Percentiles rank a stretch among this genome's conserved stretches.
Evolutionary conservation across 2,888 invertebrate genomes (phyloP).

Genomic region (Parochlus steinenii): DNA sequence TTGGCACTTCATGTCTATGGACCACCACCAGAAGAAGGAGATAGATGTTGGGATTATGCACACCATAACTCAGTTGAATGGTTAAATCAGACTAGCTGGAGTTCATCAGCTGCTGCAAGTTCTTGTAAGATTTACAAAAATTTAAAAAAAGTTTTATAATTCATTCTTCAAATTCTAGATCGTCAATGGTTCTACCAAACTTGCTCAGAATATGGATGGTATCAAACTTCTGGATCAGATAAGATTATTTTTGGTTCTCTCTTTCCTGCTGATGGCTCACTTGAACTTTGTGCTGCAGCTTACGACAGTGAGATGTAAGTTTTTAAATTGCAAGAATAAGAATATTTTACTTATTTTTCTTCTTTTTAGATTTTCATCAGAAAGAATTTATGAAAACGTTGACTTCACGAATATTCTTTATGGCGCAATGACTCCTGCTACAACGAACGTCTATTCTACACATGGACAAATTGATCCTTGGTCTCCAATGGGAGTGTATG

Average conservation of each 20-base stretch:
- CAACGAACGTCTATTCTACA: slow-evolving; percentile 34
- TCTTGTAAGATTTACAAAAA: slow-evolving; percentile 1
- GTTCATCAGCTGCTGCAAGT: slow-evolving; percentile 1
- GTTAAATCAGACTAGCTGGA: slow-evolving; percentile 3
- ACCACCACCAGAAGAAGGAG: no score
- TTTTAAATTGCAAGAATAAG: no score
- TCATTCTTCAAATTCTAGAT: slow-evolving; percentile 36
- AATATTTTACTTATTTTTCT: no score
- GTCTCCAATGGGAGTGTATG: slow-evolving; percentile 33
- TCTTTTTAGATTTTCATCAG: slow-evolving; percentile 7
- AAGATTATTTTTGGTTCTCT: slow-evolving; percentile 39
- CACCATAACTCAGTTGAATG: not conserved
- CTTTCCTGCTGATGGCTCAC: slow-evolving; percentile 33
- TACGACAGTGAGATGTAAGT: slow-evolving; percentile 17
- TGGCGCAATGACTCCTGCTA: slow-evolving; percentile 31
- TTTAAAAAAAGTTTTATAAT: slow-evolving; percentile 1
- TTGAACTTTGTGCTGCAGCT: slow-evolving; percentile 20
- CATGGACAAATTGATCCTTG: slow-evolving; percentile 41
- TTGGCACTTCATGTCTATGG: no score
- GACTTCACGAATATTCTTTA: slow-evolving; percentile 31
- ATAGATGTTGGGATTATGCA: slow-evolving; percentile 1
- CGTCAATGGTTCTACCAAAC: slow-evolving; percentile 62
- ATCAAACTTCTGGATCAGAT: slow-evolving; percentile 43
- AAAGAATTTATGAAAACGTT: slow-evolving; percentile 1
- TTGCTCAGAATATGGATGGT: slow-evolving; percentile 65